Conservation (phyloP, 53 echinoderm and acorn worm genomes). For the Zoroaster sp. region DNA sequence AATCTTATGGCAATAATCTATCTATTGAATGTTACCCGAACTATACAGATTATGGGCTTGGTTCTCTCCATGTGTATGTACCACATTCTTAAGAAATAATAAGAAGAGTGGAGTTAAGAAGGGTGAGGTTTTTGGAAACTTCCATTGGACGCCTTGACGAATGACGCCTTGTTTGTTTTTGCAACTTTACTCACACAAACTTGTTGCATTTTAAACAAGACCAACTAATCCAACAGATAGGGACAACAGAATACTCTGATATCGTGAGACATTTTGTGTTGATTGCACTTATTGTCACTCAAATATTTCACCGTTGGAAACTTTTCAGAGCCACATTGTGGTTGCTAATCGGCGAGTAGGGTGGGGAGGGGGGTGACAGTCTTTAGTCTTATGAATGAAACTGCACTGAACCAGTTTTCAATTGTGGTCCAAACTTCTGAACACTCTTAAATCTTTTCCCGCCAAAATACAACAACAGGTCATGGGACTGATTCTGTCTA, state of each 20-base stretch:
- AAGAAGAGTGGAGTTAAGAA: not conserved
- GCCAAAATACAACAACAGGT: not conserved
- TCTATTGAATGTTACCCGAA: not conserved
- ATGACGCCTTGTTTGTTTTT: not conserved
- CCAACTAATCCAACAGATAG: too few relatives aligned
- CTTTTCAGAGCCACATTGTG: too few relatives aligned
- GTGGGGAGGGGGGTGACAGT: too few relatives aligned
- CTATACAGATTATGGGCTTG: slow-evolving; percentile 10
- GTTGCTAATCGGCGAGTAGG: too few relatives aligned
- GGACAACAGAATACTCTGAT: too few relatives aligned
- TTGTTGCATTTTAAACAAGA: not conserved
- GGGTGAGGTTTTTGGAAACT: not conserved
- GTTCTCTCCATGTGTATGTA: slow-evolving; percentile 31
- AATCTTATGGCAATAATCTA: too few relatives aligned
- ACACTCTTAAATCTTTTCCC: not conserved
- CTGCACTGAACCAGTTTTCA: not conserved
- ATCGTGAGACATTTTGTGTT: too few relatives aligned
- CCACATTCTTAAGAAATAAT: slow-evolving; percentile 36
- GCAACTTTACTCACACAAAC: not conserved
- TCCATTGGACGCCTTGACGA: not conserved
- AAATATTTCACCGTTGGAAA: too few relatives aligned
- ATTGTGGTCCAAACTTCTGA: not conserved
- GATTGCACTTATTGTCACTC: too few relatives aligned
- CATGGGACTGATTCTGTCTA: slow-evolving; percentile 31
- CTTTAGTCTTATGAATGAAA: too few relatives aligned